A percentile compares a stretch with the other conserved stretches of the same genome.
Evolutionary conservation across 53 echinoderm and acorn worm species (phyloP).

Genomic region (Echinometra lucunter): DNA sequence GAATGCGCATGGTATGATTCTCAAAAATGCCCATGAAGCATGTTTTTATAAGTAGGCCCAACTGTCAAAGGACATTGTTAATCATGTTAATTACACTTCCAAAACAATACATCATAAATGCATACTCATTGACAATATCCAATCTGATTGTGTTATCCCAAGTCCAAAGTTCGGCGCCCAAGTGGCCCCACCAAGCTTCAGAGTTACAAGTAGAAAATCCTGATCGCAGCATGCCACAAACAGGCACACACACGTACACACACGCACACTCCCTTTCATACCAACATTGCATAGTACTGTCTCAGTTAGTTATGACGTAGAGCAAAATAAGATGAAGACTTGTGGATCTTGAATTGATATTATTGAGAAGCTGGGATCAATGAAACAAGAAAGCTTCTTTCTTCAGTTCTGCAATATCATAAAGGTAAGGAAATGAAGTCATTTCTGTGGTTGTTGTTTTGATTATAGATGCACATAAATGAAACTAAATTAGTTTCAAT

Average conservation of each 20-base stretch:
- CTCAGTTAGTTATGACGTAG: neutral
- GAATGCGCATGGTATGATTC: neutral
- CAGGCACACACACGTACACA: neutral
- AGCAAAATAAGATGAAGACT: neutral
- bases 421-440: too few relatives aligned
- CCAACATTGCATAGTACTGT: neutral
- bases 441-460: too few relatives aligned
- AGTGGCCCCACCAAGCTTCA: neutral
- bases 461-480: too few relatives aligned
- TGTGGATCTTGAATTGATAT: too few relatives aligned
- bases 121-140: neutral
- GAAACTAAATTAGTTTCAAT: too few relatives aligned
- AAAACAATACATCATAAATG: slow-evolving; percentile 13
- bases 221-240: too few relatives aligned
- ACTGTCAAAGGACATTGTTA: neutral
- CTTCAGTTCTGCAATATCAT: neutral
- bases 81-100: slow-evolving; percentile 14
- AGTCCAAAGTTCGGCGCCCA: neutral
- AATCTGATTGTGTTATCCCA: neutral
- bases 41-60: neutral
- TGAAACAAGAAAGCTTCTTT: neutral
- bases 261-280: neutral
- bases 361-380: too few relatives aligned
- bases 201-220: neutral
- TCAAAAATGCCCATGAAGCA: neutral